phyloP scores from a whole-genome alignment of 2,888 invertebrate genomes.

The Dioctria rufipes region DNA sequence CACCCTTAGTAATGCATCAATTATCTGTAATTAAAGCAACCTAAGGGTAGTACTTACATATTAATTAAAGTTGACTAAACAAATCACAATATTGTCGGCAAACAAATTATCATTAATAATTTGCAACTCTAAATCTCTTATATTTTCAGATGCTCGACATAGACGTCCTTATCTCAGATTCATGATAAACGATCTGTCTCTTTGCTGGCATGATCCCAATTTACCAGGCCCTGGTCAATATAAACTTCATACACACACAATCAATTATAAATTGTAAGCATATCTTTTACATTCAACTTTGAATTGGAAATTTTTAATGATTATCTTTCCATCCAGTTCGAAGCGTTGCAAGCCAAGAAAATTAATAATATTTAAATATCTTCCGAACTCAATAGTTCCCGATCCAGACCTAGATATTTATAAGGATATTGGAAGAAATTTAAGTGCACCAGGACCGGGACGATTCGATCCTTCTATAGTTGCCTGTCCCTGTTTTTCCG shows the following conservation, averaged over 20 bases:
- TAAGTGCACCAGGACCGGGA: conserved; percentile 61
- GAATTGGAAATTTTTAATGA: background rate
- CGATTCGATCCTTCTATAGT: conserved; percentile 59
- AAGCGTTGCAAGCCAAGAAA: background rate
- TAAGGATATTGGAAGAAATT: conserved; percentile 2
- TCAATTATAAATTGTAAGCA: background rate
- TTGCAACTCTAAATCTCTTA: background rate
- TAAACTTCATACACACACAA: conserved; percentile 57
- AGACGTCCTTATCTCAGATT: conserved; percentile 70
- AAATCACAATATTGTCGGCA: too few species aligned
- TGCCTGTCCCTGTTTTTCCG: conserved; percentile 46
- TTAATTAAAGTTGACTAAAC: too few species aligned
- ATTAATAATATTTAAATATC: conserved; percentile 38
- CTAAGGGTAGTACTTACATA: too few species aligned
- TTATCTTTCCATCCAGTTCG: background rate
- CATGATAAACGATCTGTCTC: conserved; percentile 72
- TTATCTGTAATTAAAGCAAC: too few species aligned
- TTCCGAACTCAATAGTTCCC: conserved; percentile 54
- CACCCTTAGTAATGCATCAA: too few species aligned
- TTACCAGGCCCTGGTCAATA: conserved; percentile 75
- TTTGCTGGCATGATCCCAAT: conserved; percentile 72
- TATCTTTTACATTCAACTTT: background rate
- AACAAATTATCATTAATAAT: too few species aligned
- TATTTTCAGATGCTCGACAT: conserved; percentile 31
- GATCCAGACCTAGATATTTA: conserved; percentile 6